Evolutionary conservation across 2,797 vertebrate genomes (phyloP), one percentile per base, ranked within the genome.

Genomic region (Corythornis leucogaster): DNA sequence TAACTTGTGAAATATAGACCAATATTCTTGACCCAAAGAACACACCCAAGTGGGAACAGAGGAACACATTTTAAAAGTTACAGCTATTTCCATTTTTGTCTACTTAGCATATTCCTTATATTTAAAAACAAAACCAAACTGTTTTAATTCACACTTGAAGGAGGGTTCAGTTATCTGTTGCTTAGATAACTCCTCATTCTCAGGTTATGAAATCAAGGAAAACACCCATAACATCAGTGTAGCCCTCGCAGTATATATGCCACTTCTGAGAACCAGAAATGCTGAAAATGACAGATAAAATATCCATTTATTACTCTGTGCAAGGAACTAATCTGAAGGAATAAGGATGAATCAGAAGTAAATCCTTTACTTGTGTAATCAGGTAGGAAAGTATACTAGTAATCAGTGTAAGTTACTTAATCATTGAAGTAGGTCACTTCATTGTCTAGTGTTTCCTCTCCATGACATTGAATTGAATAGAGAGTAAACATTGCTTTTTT

Each of bases 401-500:
- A 46, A 38, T 35, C 40, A 58, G 26, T 9, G 26, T 20, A 40
- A 74, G 57, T 38, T 0, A 61, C 14, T 63, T 74, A 16, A 33
- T 68, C 17, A 4, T 10, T 89, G 54, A 14, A 21, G 8, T 28
- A 58, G 22, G 46, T 54, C 63, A 79, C 0, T 26, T n/a, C 5
- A 5, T 45, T 71, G n/a, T 57, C 45, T 31, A 67, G 19, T 3
- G 48, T 77, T 55, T 70, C 26, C 19, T 77, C 38, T 50, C 14
- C 6, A 5, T 58, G 42, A 21, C 15, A 18, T 1, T 43, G 62
- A 45, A 43, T 51, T 75, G n/a, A 30, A 75, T 9, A 40, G 16
- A 77, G 80, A 87, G 42, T 87, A 62, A 94, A 70, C 59, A 61
- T 59, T 84, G 45, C 50, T 82, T 4, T 50, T 89, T 92, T 77